Evolutionary conservation across 2,797 vertebrate genomes (phyloP), one percentile per base, ranked within the genome.

Genomic region (Diglossa cyanea): DNA sequence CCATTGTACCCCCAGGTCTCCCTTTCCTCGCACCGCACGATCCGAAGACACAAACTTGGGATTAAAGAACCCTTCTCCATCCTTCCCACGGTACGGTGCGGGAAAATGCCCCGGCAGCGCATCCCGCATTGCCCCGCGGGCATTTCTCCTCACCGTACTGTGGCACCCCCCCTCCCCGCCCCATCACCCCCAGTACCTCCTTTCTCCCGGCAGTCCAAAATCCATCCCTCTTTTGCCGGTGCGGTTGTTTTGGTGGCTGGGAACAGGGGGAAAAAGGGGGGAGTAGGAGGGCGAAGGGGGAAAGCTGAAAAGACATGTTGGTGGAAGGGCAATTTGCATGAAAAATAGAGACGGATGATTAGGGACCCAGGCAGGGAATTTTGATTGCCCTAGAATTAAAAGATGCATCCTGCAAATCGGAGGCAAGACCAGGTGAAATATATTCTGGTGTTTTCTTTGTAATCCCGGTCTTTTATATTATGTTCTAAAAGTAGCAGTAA

Each of bases 321-420:
- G 95, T 97, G 93, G 93, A 93, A 85, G 93, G 86, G 91, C 93
- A 96, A 96, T 98, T 98, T 97, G 96, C 96, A 96, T 97, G 96
- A 97, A 97, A 89, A 98, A 97, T 93, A 96, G 93, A 94, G 95
- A 95, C 71, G 93, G 95, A 95, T 96, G 96, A 96, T 97, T 95
- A 96, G 96, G 95, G 91, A 95, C 74, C 89, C 82, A 83, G 95
- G 95, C 96, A 97, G 94, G 95, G 97, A 96, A 96, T 97, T 97
- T 87, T 94, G 96, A 96, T 97, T 95, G 93, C 96, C 94, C 94
- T 92, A 85, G 96, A 97, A 97, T 87, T 85, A 94, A 94, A 95
- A 96, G 95, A 93, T 25, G 24, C 88, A 90, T 66, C 94, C 86
- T 95, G 96, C 86, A 94, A 88, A 97, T 92, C 79, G 42, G 80